phyloP scores from a whole-genome alignment of 2,888 invertebrate genomes.

The Polymixis flavicincta region DNA sequence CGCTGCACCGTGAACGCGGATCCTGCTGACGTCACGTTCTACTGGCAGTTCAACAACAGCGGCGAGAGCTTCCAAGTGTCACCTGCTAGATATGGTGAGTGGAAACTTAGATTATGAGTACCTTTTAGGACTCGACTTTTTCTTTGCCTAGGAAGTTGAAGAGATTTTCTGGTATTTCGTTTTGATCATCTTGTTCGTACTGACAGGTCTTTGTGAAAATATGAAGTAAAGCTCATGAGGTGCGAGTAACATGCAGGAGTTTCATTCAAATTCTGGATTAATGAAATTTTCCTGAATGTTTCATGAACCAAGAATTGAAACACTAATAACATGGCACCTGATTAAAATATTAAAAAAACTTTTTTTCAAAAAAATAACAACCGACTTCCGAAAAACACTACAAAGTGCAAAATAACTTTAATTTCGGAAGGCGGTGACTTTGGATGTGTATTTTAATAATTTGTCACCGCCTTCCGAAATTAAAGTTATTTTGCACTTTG shows the following conservation, averaged over 20 bases:
- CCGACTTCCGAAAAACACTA: too few relatives aligned
- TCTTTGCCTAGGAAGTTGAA: neutral
- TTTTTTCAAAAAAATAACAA: too few relatives aligned
- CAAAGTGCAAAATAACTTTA: too few relatives aligned
- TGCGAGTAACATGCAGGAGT: neutral
- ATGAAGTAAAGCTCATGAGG: neutral
- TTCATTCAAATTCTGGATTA: neutral
- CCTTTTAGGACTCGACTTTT: too few relatives aligned
- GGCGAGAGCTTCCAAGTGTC: slow-evolving; percentile 96
- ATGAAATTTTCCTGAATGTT: neutral
- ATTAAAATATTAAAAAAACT: neutral
- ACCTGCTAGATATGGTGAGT: slow-evolving; percentile 90
- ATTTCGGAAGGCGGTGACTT: too few relatives aligned
- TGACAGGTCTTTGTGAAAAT: neutral
- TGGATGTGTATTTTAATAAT: too few relatives aligned
- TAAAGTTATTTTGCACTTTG: too few relatives aligned
- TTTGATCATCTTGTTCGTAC: neutral
- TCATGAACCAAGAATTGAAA: neutral
- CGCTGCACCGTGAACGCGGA: slow-evolving; percentile 96
- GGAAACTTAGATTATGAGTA: too few relatives aligned
- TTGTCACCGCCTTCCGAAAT: too few relatives aligned
- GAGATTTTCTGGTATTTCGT: neutral
- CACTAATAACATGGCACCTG: neutral
- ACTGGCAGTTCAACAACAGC: slow-evolving; percentile 97
- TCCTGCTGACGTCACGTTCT: slow-evolving; percentile 95